phyloP scores from a whole-genome alignment of 2,888 invertebrate genomes.

The Agrotis clavis region DNA sequence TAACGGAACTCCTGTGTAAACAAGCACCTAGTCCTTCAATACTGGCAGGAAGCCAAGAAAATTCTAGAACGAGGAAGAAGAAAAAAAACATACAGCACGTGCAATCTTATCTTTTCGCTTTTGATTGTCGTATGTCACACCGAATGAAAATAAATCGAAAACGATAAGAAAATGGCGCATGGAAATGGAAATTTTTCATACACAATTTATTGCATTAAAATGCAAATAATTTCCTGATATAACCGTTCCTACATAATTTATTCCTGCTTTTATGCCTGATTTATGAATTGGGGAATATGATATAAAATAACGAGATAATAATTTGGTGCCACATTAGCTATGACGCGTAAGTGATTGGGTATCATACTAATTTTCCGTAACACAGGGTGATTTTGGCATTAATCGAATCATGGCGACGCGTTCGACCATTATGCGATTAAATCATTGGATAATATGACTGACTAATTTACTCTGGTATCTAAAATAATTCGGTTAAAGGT shows the following conservation, averaged over 20 bases:
- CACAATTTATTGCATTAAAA: slow-evolving; percentile 45
- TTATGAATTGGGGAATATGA: slow-evolving; percentile 35
- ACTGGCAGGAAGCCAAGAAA: slow-evolving; percentile 37
- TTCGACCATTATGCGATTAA: slow-evolving; percentile 17
- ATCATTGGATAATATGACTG: not conserved
- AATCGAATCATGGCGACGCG: slow-evolving; percentile 29
- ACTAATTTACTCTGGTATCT: too few species aligned
- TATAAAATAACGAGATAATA: slow-evolving; percentile 28
- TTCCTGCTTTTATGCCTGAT: slow-evolving; percentile 18
- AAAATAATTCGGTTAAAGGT: too few species aligned
- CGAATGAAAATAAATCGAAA: slow-evolving; percentile 41
- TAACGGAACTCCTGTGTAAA: slow-evolving; percentile 17
- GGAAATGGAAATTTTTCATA: slow-evolving; percentile 46
- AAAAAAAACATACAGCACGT: slow-evolving; percentile 23
- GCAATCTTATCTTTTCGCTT: slow-evolving; percentile 46
- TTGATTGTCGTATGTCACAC: slow-evolving; percentile 44
- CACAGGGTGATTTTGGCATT: slow-evolving; percentile 14
- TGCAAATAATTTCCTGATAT: slow-evolving; percentile 49
- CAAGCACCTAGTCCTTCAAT: slow-evolving; percentile 16
- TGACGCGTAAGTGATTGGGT: slow-evolving; percentile 39
- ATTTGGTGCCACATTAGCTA: slow-evolving; percentile 40
- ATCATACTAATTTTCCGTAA: slow-evolving; percentile 46
- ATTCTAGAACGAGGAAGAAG: slow-evolving; percentile 21
- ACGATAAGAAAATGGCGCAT: slow-evolving; percentile 53
- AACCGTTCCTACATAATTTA: slow-evolving; percentile 26